These are phyloP conservation scores for Cnemophilus loriae DNA, from an alignment of 2,113 vertebrate species.

Conservation along the genomic window DNA sequence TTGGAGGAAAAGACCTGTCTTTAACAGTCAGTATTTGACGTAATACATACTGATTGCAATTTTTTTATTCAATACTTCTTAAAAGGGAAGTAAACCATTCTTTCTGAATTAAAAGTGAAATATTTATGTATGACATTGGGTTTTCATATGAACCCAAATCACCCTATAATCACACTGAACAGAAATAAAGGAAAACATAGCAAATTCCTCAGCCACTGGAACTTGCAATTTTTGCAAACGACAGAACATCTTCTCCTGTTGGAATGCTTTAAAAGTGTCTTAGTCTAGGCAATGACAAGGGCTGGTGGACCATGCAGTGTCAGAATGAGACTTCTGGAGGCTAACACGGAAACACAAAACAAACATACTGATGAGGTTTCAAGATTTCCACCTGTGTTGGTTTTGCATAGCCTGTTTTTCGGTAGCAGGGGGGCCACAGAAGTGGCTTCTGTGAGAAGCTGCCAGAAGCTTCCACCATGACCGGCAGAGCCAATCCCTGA, in stretches of 20 bases:
- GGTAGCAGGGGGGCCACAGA: accelerated
- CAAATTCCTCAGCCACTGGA: not conserved
- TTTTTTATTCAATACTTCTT: not conserved
- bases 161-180: not conserved
- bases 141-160: not conserved
- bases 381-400: not conserved
- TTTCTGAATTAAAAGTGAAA: not conserved
- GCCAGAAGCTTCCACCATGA: not conserved
- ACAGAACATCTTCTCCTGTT: not conserved
- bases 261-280: not conserved
- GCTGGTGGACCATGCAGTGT: not conserved
- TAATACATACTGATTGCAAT: not conserved
- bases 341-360: not conserved
- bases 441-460: not conserved
- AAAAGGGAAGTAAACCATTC: not conserved
- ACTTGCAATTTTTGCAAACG: not conserved
- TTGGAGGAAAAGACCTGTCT: not conserved
- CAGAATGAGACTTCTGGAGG: not conserved
- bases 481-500: accelerated
- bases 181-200: not conserved
- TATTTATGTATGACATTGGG: not conserved
- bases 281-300: not conserved
- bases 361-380: not conserved
- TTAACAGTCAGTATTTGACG: not conserved
- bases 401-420: accelerated